phyloP scores from a whole-genome alignment of 2,797 vertebrate genomes.

The Leptoclinus maculatus region DNA sequence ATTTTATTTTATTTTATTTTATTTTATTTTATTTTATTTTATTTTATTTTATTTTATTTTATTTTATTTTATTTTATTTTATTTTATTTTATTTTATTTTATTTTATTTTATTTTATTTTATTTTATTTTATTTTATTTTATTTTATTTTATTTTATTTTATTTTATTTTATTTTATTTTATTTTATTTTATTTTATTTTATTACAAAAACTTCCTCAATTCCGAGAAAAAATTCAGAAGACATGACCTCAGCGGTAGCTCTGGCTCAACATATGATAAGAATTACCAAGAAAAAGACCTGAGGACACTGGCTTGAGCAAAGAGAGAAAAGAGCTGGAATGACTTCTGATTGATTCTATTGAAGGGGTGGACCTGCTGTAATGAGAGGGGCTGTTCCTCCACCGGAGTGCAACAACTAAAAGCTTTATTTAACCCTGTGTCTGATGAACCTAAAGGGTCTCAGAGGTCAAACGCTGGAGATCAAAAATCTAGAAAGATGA shows the following conservation, averaged over 20 bases:
- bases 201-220: neutral
- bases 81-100: neutral
- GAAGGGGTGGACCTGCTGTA: slow-evolving; percentile 33
- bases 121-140: neutral
- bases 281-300: neutral
- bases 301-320: neutral
- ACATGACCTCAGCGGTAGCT: neutral
- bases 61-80: neutral
- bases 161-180: neutral
- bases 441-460: slow-evolving; percentile 25
- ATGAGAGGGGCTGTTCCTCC: slow-evolving; percentile 47
- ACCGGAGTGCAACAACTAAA: slow-evolving; percentile 22
- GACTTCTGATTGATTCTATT: slow-evolving; percentile 32
- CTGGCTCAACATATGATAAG: neutral
- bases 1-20: neutral
- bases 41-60: neutral
- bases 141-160: neutral
- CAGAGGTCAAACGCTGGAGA: slow-evolving; percentile 28
- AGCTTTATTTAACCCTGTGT: slow-evolving; percentile 36
- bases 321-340: neutral
- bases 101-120: neutral
- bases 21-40: neutral
- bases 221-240: neutral
- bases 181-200: neutral
- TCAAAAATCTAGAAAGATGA: neutral